A percentile compares a stretch with the other conserved stretches of the same genome.
Evolutionary conservation across 2,797 vertebrate genomes (phyloP).

Genomic region (Hipposideros larvatus): DNA sequence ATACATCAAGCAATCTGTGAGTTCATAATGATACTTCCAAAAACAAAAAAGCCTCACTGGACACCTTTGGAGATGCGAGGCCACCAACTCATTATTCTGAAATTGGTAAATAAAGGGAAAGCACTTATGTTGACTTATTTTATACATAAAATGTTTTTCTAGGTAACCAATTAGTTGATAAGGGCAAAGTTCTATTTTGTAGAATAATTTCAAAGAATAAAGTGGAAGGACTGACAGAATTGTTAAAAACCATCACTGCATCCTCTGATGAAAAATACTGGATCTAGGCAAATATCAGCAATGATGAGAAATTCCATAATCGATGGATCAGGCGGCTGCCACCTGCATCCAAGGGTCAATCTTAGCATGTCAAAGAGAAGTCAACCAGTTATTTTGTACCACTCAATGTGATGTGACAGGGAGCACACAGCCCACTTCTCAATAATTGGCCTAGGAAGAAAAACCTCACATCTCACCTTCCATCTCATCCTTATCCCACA

Average conservation of each 20-base stretch:
- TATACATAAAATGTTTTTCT: background rate
- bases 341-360: background rate
- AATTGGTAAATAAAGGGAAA: background rate
- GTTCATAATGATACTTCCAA: background rate
- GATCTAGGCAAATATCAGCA: background rate
- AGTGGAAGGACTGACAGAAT: background rate
- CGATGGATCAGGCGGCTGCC: background rate
- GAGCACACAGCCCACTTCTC: background rate
- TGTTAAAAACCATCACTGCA: background rate
- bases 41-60: background rate
- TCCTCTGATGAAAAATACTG: background rate
- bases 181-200: background rate
- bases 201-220: constrained; percentile 18
- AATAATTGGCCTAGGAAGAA: background rate
- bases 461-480: background rate
- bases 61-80: background rate
- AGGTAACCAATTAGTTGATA: background rate
- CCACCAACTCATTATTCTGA: background rate
- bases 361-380: background rate
- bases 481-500: no score
- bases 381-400: background rate
- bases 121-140: background rate
- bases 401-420: no score
- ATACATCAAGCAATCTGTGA: background rate
- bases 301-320: background rate